Evolutionary conservation across 2,113 vertebrate species (phyloP).

Genomic region (Crotalus helleri): DNA sequence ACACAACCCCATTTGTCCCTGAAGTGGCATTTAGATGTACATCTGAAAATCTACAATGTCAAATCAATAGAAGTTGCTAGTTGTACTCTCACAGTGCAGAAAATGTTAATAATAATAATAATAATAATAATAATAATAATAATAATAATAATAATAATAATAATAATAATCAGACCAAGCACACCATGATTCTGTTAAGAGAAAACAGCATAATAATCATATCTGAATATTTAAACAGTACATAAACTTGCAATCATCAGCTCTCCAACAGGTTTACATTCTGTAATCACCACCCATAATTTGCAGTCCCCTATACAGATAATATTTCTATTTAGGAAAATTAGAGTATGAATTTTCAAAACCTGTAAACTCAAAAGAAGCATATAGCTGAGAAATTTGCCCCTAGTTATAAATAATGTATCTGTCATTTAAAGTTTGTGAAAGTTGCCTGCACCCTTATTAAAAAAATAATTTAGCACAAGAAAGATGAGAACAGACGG

Average conservation of each 20-base stretch:
- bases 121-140: no score
- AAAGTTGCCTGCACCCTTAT: neutral
- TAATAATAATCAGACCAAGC: neutral
- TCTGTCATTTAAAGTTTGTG: neutral
- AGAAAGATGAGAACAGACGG: accelerated
- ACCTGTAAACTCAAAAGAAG: neutral
- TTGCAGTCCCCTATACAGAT: neutral
- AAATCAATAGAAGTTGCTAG: neutral
- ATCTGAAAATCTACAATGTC: neutral
- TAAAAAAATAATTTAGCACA: neutral
- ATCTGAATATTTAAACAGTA: neutral
- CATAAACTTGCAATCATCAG: neutral
- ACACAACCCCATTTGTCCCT: neutral
- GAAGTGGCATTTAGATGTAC: neutral
- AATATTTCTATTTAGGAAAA: neutral
- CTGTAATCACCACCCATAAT: neutral
- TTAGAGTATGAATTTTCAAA: neutral
- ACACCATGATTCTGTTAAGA: neutral
- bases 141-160: no score
- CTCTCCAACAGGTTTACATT: neutral
- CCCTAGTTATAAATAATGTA: neutral
- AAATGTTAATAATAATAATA: neutral
- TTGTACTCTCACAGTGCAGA: neutral
- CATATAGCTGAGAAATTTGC: neutral
- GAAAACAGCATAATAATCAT: neutral